Percentiles rank a stretch among this genome's conserved stretches.
Conservation (phyloP, 2,113 vertebrate genomes). For the Cephalopterus ornatus region DNA sequence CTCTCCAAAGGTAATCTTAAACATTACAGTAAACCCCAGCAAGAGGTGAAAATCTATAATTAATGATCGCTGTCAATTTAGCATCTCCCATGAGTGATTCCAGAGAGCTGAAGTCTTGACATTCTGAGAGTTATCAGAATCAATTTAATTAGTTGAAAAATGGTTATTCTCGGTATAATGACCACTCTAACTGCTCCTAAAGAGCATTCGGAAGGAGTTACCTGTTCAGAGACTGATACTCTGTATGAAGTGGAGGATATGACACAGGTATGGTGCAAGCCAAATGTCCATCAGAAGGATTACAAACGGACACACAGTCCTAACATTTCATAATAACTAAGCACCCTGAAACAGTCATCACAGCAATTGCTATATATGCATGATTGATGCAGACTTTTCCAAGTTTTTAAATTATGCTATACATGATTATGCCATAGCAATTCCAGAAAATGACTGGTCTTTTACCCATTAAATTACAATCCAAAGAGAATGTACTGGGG, state of each 20-base stretch:
- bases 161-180: conserved; percentile 31
- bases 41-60: conserved; percentile 36
- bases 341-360: conserved; percentile 6
- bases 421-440: background rate
- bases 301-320: background rate
- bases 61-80: conserved; percentile 43
- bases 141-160: conserved; percentile 52
- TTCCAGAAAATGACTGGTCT: background rate
- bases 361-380: background rate
- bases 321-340: conserved; percentile 9
- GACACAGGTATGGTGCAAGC: background rate
- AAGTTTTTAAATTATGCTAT: conserved; percentile 1
- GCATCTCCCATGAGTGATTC: background rate
- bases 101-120: conserved; percentile 13
- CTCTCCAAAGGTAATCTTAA: background rate
- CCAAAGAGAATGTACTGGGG: background rate
- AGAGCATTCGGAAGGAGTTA: background rate
- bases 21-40: background rate
- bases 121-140: conserved; percentile 36
- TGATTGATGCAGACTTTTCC: background rate
- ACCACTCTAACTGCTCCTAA: background rate
- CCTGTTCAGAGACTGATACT: background rate
- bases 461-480: background rate
- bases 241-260: background rate
- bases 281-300: background rate